Conservation (phyloP, 2,113 vertebrate species). For the Vireo altiloquus region DNA sequence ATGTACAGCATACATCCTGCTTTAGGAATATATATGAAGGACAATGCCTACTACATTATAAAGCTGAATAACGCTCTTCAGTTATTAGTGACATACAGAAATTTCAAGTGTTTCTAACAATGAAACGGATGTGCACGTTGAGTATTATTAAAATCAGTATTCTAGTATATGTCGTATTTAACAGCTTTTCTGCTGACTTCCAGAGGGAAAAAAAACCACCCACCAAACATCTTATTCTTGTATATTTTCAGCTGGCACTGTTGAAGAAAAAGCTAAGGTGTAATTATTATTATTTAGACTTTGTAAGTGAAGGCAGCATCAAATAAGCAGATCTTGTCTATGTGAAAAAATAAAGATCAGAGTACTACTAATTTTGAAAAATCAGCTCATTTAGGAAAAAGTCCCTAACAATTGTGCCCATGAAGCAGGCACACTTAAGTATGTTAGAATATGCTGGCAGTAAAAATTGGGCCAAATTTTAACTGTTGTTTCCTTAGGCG, state of each 20-base stretch:
- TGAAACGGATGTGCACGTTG: constrained; percentile 72
- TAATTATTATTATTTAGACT: constrained; percentile 63
- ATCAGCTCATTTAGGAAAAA: constrained; percentile 60
- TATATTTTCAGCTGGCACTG: constrained; percentile 64
- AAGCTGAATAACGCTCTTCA: constrained; percentile 42
- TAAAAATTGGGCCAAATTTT: background rate
- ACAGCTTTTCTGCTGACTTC: constrained; percentile 65
- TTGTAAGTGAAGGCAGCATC: constrained; percentile 56
- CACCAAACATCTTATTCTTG: constrained; percentile 51
- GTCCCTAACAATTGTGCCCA: background rate
- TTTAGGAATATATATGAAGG: constrained; percentile 67
- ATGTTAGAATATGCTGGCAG: background rate
- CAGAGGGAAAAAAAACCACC: background rate
- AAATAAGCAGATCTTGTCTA: constrained; percentile 47
- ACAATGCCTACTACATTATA: constrained; percentile 53
- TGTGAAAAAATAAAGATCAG: constrained; percentile 73
- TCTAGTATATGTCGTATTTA: constrained; percentile 69
- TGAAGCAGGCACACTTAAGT: background rate
- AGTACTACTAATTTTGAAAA: constrained; percentile 68
- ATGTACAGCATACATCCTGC: constrained; percentile 71
- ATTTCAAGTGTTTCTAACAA: constrained; percentile 63
- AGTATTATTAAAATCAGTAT: constrained; percentile 62
- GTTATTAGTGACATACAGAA: constrained; percentile 61
- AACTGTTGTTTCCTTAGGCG: background rate
- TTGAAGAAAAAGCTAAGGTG: constrained; percentile 56